Evolutionary conservation across 2,888 invertebrate species (phyloP), one percentile per base, ranked within the genome.

Genomic region (Dendrolimus houi): DNA sequence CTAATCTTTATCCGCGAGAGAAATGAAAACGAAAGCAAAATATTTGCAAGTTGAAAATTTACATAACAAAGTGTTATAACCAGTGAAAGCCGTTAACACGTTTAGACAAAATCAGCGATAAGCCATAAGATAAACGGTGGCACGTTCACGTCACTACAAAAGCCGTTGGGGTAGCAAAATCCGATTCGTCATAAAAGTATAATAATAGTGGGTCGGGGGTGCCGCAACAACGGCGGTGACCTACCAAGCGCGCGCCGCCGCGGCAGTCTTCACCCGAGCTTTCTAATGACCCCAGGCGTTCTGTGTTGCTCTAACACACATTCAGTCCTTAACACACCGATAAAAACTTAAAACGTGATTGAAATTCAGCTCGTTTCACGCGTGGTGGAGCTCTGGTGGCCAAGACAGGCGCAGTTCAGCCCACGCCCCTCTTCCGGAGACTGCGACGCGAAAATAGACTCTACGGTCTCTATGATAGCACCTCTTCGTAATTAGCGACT

Each of bases 101-200:
- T 59, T 64, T 59, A 57, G 64, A 63, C 63, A 63, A 65, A 64
- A 66, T 66, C 66, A 66, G 63, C 64, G 47, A 65, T 64, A 65
- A 56, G 63, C 60, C 61, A 64, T 65, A 64, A 70, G 67, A 72
- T 75, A 72, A 75, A 70, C 70, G 71, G 67, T 74, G 66, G 65
- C 70, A 70, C 71, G 75, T 74, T 75, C 71, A 74, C 70, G 69
- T 75, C 75, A 74, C 68, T 72, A 73, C 78, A 81, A 81, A 82
- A 79, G 78, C 73, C 74, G 77, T 76, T 79, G 74, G 74, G 73
- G 78, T 79, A 81, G 81, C 82, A 83, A 87, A 87, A 88, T 83
- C 85, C 81, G 85, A 89, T 87, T 86, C 86, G 87, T 90, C 89
- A 90, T 90, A 90, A 90, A 90, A 90, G 85, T 88, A 87, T 88